Base-by-base conservation (phyloP, 2,797 vertebrate genomes). In the Myiothlypis coronata region DNA sequence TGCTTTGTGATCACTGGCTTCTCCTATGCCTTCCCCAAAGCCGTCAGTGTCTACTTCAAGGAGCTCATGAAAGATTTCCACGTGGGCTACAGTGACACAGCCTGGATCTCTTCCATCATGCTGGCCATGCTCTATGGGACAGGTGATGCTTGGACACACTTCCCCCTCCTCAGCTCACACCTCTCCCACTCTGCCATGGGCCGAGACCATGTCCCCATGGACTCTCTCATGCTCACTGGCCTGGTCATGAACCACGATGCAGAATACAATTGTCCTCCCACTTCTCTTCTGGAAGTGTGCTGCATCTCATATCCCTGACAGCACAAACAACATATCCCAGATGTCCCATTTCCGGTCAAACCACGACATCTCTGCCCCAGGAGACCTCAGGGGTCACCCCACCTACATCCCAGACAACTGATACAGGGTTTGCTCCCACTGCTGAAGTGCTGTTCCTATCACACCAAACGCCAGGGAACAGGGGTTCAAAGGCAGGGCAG, bases 81-180 rank as follows among this genome's bases (percentile, higher is more conserved):
- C 0, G 98, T 98, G 21, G 98, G 98, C 77, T 98, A 98, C 97
- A 98, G 98, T 34, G 98, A 98, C 92, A 98, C 98, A 3, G 98
- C 98, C 91, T 98, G 98, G 98, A 98, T 98, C 96, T 98, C 98
- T 59, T 98, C 98, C 60, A 98, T 98, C 92, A 98, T 98, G 97
- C 96, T 98, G 57, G 98, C 98, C 87, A 98, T 98, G 98, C 97
- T 98, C 69, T 98, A 98, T 3, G 98, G 98, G 87, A 98, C 98
- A 63, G 98, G 98, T 98, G 92, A 97, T 67, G 75, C 52, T 63
- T 87, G 67, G 35, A 76, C 49, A 92, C 3, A 3, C 24, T 85
- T 72, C 13, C 28, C 12, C 9, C 59, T 78, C 18, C n/a, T 15
- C 27, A 52, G 0, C 23, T 35, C 30, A 14, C 37, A 34, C 53